Evolutionary conservation across 2,888 invertebrate genomes (phyloP), one percentile per base, ranked within the genome.

Genomic region (Nudaria mundana): DNA sequence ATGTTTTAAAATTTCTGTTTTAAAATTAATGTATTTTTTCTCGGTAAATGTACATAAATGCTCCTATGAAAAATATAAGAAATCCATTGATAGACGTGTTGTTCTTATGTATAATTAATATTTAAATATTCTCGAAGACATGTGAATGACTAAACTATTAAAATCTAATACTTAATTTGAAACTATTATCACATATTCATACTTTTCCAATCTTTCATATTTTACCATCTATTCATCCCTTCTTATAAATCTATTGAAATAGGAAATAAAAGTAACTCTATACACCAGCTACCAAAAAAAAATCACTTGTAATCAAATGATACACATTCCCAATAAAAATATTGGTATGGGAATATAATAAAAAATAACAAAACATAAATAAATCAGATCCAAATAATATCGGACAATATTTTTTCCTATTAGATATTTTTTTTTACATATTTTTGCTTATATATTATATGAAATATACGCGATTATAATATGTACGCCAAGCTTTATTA

Each of bases 141-240:
- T 52, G 56, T 58, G 56, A 56, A 42, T 65, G 56, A 56, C 63
- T 69, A 67, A 57, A 56, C 50, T 59, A 56, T 63, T 69, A 67
- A 57, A 56, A 49, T 59, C 63, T 71, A 68, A 56, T 53, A 58
- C 75, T 74, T 76, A 79, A 60, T 66, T 68, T 60, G 74, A 66
- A 72, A 71, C 79, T 84, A 83, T 78, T 85, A 86, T 86, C 85
- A 86, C 85, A 85, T 76, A 67, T 76, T 66, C 76, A 71, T 76
- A 59, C 56, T 65, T 70, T 38, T 34, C 30, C 10, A 23, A 31
- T 51, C 63, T 60, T 60, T 63, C 63, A 56, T 51, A 7, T 37
- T 53, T 35, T 53, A 38, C 54, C 58, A 37, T 44, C 48, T 57
- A 57, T 54, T 45, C 54, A 35, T 58, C 58, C 40, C 44, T 28